Evolutionary conservation across 2,797 vertebrate species (phyloP).

Genomic region (Yasuhikotakia modesta): DNA sequence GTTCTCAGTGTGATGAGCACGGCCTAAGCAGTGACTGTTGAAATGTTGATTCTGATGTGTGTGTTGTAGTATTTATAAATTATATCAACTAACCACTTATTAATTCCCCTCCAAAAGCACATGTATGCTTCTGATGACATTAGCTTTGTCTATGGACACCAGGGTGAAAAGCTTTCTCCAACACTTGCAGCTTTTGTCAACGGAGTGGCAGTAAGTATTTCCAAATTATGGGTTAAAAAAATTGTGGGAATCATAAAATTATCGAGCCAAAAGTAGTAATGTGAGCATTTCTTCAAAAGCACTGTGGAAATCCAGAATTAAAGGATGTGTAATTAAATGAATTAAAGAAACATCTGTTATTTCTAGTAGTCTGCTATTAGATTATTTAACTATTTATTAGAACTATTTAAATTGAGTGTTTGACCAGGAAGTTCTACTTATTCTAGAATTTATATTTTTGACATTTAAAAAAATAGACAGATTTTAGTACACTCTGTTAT

Average conservation of each 20-base stretch:
- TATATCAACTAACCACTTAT: constrained; percentile 10
- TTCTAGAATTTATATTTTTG: constrained; percentile 17
- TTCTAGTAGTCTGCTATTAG: too few relatives aligned
- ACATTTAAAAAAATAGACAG: neutral
- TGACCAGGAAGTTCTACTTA: neutral
- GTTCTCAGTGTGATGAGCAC: too few relatives aligned
- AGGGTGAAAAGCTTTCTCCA: constrained; percentile 77
- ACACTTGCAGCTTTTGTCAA: constrained; percentile 86
- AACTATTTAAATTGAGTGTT: neutral
- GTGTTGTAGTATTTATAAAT: neutral
- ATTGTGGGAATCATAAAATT: neutral
- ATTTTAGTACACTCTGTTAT: neutral
- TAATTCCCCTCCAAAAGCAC: constrained; percentile 67
- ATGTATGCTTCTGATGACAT: constrained; percentile 76
- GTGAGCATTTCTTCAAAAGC: too few relatives aligned
- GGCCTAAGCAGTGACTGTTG: constrained; percentile 8
- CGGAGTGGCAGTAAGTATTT: constrained; percentile 88
- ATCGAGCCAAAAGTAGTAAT: neutral
- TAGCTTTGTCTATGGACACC: constrained; percentile 84
- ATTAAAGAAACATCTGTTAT: too few relatives aligned
- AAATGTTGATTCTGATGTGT: neutral
- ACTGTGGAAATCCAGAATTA: too few relatives aligned
- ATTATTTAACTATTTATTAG: too few relatives aligned
- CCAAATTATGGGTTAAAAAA: too few relatives aligned
- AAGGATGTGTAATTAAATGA: too few relatives aligned